Base-by-base conservation (phyloP, 2,888 invertebrate genomes). In the Ectemnius lituratus region DNA sequence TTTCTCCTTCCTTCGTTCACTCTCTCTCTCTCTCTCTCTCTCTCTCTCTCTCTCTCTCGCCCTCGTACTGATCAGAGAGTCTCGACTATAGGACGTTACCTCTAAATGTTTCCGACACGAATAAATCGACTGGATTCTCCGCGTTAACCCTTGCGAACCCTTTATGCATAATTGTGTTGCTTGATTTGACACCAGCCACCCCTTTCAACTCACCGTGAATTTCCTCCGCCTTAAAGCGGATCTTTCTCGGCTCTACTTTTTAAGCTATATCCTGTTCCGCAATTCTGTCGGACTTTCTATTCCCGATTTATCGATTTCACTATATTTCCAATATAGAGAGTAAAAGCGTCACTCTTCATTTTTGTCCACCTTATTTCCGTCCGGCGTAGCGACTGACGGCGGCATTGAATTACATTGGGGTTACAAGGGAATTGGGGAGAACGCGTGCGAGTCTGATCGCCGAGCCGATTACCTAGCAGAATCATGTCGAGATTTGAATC, bases 211-310 rank as follows among this genome's bases (percentile, higher is more conserved):
- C 11, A 11, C n/a, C 14, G n/a, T 16, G 52, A 52, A 8, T 16
- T 13, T 52, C 5, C 52, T 52, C 58, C 18, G 16, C 16, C 52
- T 52, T 52, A 52, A 52, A 52, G 16, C 52, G 68, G 79, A 79
- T 76, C 73, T 70, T 72, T 62, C 67, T 63, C 52, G 47, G 4
- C 23, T 3, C 23, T 3, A 0, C 23, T 37, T 73, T 67, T 65
- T 47, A 67, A 63, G 59, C 49, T 67, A 58, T 45, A 11, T 27
- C 46, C 60, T 60, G 13, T 28, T 59, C 63, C 20, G 63, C 23
- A 47, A 4, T 60, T 52, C 70, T 60, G n/a, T 59, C 27, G 62
- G 65, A 45, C 45, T 65, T 59, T 62, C 27, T 11, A 4, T 28
- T 37, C 46, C 58, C 23, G 23, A 23, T 23, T 28, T n/a, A 5